phyloP scores from a whole-genome alignment of 2,113 vertebrate species.

The Protobothrops mucrosquamatus region DNA sequence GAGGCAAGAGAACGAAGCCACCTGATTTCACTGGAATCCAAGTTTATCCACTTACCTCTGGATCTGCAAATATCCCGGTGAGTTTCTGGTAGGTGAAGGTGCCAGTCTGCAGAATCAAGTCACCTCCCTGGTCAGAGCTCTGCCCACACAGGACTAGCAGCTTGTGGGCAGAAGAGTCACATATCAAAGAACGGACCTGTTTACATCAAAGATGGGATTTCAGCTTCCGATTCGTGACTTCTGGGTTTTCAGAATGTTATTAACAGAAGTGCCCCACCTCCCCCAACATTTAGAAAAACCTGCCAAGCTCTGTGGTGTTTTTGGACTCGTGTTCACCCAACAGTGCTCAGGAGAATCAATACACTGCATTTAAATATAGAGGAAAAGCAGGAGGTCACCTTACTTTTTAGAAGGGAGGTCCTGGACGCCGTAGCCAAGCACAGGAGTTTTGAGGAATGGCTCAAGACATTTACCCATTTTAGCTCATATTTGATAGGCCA shows the following conservation, averaged over 20 bases:
- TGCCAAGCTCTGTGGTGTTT: neutral
- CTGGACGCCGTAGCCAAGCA: neutral
- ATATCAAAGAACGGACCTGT: slow-evolving; percentile 84
- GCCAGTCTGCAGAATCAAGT: slow-evolving; percentile 84
- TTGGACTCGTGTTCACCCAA: neutral
- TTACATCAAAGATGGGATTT: neutral
- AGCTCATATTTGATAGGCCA: neutral
- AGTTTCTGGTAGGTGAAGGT: slow-evolving; percentile 84
- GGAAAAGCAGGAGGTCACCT: neutral
- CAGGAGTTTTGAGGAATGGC: neutral
- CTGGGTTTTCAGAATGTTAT: neutral
- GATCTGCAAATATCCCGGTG: slow-evolving; percentile 79
- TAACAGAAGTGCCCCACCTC: neutral
- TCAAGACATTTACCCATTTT: neutral
- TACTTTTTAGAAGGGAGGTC: no score
- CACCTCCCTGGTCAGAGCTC: slow-evolving; percentile 85
- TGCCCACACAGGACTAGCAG: slow-evolving; percentile 89
- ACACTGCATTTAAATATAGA: neutral
- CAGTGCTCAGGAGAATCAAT: neutral
- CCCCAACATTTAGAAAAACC: neutral
- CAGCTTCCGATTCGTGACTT: neutral
- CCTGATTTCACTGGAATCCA: neutral
- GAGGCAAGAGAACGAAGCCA: neutral
- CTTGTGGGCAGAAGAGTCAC: slow-evolving; percentile 82
- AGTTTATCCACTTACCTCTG: slow-evolving; percentile 72